phyloP scores from a whole-genome alignment of 2,888 invertebrate genomes.

The Sarcophaga subvicina region DNA sequence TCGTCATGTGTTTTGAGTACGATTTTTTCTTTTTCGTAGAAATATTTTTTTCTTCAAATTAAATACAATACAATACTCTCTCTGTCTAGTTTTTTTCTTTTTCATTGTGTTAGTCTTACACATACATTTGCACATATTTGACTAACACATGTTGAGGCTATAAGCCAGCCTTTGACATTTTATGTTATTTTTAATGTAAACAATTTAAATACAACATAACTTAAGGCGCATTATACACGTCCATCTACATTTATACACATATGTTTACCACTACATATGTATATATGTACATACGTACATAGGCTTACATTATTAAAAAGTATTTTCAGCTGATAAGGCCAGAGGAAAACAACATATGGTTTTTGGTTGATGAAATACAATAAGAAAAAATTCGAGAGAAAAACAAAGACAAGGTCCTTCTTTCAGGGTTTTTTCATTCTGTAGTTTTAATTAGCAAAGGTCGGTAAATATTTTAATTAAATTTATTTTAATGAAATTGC shows the following conservation, averaged over 20 bases:
- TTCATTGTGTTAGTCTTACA: not conserved
- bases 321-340: slow-evolving; percentile 27
- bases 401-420: slow-evolving; percentile 24
- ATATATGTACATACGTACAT: not conserved
- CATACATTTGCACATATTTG: not conserved
- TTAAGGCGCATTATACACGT: slow-evolving; percentile 61
- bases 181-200: slow-evolving; percentile 67
- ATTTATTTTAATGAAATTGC: slow-evolving; percentile 26
- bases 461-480: slow-evolving; percentile 56
- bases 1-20: slow-evolving; percentile 2
- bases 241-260: not conserved
- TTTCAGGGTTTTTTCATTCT: not conserved
- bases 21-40: slow-evolving; percentile 16
- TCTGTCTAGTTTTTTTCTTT: not conserved
- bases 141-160: slow-evolving; percentile 58
- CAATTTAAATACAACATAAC: slow-evolving; percentile 67
- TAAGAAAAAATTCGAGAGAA: slow-evolving; percentile 38
- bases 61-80: slow-evolving; percentile 17
- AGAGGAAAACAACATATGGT: slow-evolving; percentile 56
- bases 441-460: slow-evolving; percentile 26
- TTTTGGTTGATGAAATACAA: slow-evolving; percentile 38
- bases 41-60: slow-evolving; percentile 36
- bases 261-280: not conserved
- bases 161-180: slow-evolving; percentile 68
- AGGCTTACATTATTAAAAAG: not conserved